Conservation (phyloP, 2,888 invertebrate genomes). For the Trichopoda pennipes region DNA sequence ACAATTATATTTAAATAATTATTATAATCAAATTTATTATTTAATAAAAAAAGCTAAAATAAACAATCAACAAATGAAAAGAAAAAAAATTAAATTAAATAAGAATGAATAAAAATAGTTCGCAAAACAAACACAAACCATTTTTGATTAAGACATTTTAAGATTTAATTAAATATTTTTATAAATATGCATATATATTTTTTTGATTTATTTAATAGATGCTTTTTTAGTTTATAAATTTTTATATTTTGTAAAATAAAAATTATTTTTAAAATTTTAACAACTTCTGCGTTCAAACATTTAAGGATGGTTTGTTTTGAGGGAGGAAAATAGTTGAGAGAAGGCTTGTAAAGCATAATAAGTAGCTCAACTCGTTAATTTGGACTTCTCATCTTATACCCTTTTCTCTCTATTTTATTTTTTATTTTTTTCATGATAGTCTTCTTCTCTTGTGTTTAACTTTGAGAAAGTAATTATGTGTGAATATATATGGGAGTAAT, state of each 20-base stretch:
- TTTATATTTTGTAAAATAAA: slow-evolving; percentile 50
- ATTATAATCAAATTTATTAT: slow-evolving; percentile 57
- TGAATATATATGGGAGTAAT: too few species aligned
- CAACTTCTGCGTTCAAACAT: slow-evolving; percentile 5
- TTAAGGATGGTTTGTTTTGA: not conserved
- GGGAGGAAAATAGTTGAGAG: too few species aligned
- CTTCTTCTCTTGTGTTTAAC: too few species aligned
- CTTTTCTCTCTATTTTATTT: too few species aligned
- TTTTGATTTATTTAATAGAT: slow-evolving; percentile 27
- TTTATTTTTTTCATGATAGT: too few species aligned
- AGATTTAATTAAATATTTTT: slow-evolving; percentile 10
- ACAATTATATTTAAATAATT: slow-evolving; percentile 51
- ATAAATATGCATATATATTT: not conserved
- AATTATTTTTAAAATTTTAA: slow-evolving; percentile 15
- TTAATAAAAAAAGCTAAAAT: slow-evolving; percentile 39
- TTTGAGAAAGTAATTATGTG: too few species aligned
- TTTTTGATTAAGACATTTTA: slow-evolving; percentile 52
- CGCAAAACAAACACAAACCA: slow-evolving; percentile 67
- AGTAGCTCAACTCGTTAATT: too few species aligned
- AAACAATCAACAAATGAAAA: slow-evolving; percentile 41
- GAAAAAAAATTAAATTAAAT: not conserved
- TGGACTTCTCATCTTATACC: not conserved
- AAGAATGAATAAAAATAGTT: slow-evolving; percentile 14
- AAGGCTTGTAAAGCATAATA: too few species aligned
- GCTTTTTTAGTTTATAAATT: slow-evolving; percentile 41